Evolutionary conservation across 2,888 invertebrate genomes (phyloP), one percentile per base, ranked within the genome.

Genomic region (Euclidia mi): DNA sequence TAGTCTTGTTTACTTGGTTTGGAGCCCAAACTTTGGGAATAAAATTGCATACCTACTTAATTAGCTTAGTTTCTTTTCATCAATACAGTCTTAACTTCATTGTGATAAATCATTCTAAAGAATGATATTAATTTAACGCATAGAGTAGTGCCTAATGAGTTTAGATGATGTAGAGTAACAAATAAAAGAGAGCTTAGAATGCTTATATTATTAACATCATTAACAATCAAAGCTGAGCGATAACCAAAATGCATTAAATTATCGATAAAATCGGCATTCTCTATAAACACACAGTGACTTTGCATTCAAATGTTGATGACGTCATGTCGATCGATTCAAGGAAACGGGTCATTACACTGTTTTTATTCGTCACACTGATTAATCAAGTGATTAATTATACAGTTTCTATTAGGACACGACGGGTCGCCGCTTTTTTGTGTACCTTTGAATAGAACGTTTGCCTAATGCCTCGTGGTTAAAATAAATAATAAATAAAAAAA

Each of bases 341-440:
- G 94, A 94, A 94, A 90, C 92, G 87, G 90, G 91, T 93, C 94
- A 94, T 92, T 94, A 93, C 86, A 89, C 89, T 92, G 91, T 92
- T 94, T 92, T 94, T 92, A 94, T 93, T 94, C 92, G 91, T 90
- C 91, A 90, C 93, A 91, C 93, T 94, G 93, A 94, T 94, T 94
- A 94, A 92, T 91, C 90, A 88, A 86, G 89, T 94, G 93, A 94
- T 94, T 94, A 94, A 93, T 94, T 94, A 91, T 87, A 87, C 79
- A 88, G 84, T 91, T 91, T 92, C 87, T 90, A 91, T 91, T 89
- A 87, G 87, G 78, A 87, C 84, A 78, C 82, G 84, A 72, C 83
- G 81, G 81, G 81, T 78, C 72, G 79, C 72, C 77, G 78, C 76
- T 84, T 74, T 88, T 90, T 88, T 84, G 83, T 84, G 63, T 76